A percentile compares a stretch with the other conserved stretches of the same genome.
These are phyloP conservation scores for Melieria crassipennis DNA, from an alignment of 2,888 invertebrate species.

Conservation along the genomic window DNA sequence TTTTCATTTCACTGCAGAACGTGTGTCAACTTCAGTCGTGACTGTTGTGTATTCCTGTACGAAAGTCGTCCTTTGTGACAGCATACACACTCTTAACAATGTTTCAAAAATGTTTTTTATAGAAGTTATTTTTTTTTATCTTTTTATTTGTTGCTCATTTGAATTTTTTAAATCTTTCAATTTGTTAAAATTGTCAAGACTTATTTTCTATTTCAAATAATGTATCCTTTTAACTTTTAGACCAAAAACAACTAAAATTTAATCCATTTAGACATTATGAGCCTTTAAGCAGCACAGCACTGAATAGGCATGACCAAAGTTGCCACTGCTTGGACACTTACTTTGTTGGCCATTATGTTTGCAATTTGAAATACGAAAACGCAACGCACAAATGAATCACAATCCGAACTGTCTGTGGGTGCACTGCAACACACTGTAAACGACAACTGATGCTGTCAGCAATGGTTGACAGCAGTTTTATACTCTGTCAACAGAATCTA, in stretches of 20 bases:
- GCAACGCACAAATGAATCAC: slow-evolving; percentile 6
- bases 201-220: background rate
- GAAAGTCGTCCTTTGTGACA: too few species aligned
- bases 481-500: slow-evolving; percentile 35
- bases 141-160: background rate
- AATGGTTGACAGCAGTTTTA: slow-evolving; percentile 46
- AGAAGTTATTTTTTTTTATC: background rate
- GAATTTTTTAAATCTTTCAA: background rate
- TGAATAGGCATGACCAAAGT: too few species aligned
- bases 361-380: slow-evolving; percentile 32
- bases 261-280: background rate
- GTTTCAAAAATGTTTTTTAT: background rate
- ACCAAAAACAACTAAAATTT: background rate
- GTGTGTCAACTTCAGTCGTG: too few species aligned
- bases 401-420: slow-evolving; percentile 14
- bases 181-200: background rate
- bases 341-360: slow-evolving; percentile 55
- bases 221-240: background rate
- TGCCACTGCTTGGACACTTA: slow-evolving; percentile 47
- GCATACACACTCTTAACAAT: too few species aligned
- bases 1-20: too few species aligned
- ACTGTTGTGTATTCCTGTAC: too few species aligned
- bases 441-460: slow-evolving; percentile 49
- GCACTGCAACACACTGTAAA: slow-evolving; percentile 39
- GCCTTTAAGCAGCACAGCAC: too few species aligned